Base-by-base conservation (phyloP, 53 echinoderm and acorn worm species). In the Zoroaster sp. region DNA sequence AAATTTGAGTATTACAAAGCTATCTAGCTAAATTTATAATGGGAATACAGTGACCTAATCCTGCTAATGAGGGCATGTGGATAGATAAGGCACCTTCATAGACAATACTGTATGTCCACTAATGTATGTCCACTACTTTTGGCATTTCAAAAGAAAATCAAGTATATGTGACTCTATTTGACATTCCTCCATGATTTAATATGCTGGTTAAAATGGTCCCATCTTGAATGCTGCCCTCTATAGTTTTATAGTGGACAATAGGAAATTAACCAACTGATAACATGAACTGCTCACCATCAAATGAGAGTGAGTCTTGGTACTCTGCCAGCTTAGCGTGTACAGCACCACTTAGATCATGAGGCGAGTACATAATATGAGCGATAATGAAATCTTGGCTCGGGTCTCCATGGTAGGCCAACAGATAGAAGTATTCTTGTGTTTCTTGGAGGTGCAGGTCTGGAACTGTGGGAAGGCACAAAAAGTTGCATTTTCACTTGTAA, bases 381-480 rank as follows among this genome's bases (percentile, higher is more conserved):
- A 28, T 59, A 1, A 79, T 38, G 0, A 88, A 72, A 79, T 53
- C 73, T 25, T 68, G 40, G 55, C 38, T 28, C 11, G 23, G 39
- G 35, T 44, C 63, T 18, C 42, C 36, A 23, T 88, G 73, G 51
- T 88, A 80, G 14, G 93, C 85, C 5, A 95, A 78, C 14, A 95
- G 88, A 66, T 93, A 88, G 66, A 93, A 83, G 68, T 75, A 88
- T 31, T 91, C 88, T 37, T 83, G 67, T 8, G 70, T 91, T 37
- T 91, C 94, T 44, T 73, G 81, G 70, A 93, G 76, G 18, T 91
- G 75, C 46, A 93, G 66, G 55, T 88, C 86, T 17, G 94, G 94
- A 28, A 91, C 91, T 93, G 28, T 3, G 30, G 63, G 7, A 13
- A 72, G 38, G 13, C 11, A n/a, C n/a, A n/a, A n/a, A n/a, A n/a